Base-by-base conservation (phyloP, 1,140 invertebrate genomes). In the Leptestheria dahalacensis region DNA sequence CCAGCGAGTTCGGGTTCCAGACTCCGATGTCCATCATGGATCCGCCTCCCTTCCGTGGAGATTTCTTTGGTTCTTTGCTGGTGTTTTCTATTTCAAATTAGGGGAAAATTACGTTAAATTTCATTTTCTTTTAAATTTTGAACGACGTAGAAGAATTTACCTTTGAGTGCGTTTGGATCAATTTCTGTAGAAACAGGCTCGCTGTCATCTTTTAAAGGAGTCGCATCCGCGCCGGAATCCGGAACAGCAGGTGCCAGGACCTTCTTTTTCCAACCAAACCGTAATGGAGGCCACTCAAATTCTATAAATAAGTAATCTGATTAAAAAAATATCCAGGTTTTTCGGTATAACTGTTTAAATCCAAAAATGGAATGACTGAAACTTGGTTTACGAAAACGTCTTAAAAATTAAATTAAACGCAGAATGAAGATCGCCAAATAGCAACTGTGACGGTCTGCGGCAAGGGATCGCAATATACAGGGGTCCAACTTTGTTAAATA, bases 211-310 rank as follows among this genome's bases (percentile, higher is more conserved):
- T 53, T 60, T 28, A 50, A 23, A 50, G 58, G 47, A 10, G 20
- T 21, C 15, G 23, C 12, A 18, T 21, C n/a, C 11, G 25, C 50
- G 11, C 50, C 15, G 3, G 25, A 2, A 4, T 20, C 11, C 20
- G 57, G 21, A 21, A 57, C 24, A n/a, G 23, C 20, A 26, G 23
- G 12, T 11, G 29, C 20, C 28, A 48, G 26, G 20, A 49, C 47
- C 21, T 60, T 60, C 25, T 49, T 50, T 33, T 60, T 90, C 90
- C 90, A 95, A 0, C 90, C 91, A 73, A 95, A 95, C 74, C 91
- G 85, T n/a, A 95, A 74, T 1, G 86, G 75, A 0, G 82, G 79
- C 91, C 91, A 94, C 62, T 80, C 75, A 66, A 86, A 87, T 66
- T 78, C 76, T 73, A 54, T 54, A 25, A 67, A 50, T 65, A 63